These are phyloP conservation scores for Rhombomys opimus DNA, from an alignment of 2,113 vertebrate species.

Conservation along the genomic window DNA sequence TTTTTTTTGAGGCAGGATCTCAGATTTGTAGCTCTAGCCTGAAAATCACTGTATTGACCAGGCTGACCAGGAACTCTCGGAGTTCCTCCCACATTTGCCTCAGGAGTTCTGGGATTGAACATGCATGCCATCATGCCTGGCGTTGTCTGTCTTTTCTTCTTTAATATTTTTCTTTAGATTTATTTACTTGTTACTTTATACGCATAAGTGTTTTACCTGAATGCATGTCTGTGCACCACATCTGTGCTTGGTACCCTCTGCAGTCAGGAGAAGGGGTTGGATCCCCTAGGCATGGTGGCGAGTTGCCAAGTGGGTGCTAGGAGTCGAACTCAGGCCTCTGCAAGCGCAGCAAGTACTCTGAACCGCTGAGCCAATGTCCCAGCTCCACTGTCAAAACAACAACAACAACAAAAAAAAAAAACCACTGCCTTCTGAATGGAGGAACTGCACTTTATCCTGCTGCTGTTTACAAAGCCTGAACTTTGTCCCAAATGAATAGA, in stretches of 20 bases:
- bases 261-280: neutral
- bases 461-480: neutral
- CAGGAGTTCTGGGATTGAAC: neutral
- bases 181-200: neutral
- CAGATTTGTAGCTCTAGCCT: neutral
- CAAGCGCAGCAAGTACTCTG: neutral
- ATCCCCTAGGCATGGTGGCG: neutral
- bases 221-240: neutral
- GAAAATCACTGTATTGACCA: neutral
- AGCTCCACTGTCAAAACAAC: neutral
- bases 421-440: neutral
- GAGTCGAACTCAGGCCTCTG: neutral
- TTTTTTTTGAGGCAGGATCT: neutral
- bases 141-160: neutral
- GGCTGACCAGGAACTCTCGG: neutral
- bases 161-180: neutral
- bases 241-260: neutral
- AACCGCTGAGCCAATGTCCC: neutral
- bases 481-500: constrained; percentile 38
- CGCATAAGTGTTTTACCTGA: neutral
- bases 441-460: neutral
- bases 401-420: too few species aligned
- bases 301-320: neutral
- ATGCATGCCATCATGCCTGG: neutral
- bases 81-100: neutral